phyloP scores from a whole-genome alignment of 2,113 vertebrate genomes.

The Myotis lucifugus region DNA sequence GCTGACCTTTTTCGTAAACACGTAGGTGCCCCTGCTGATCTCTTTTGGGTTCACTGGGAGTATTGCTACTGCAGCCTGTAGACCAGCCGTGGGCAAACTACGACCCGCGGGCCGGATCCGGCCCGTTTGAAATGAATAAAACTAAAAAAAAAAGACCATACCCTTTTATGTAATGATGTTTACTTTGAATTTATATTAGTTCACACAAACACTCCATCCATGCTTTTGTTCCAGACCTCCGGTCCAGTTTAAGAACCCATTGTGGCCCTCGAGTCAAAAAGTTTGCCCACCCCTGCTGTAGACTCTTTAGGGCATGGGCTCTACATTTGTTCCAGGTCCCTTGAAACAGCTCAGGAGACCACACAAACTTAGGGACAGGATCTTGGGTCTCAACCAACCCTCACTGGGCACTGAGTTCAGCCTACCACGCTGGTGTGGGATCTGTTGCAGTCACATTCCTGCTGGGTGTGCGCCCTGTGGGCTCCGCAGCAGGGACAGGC shows the following conservation, averaged over 20 bases:
- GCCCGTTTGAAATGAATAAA: too few relatives aligned
- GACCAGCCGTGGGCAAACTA: too few relatives aligned
- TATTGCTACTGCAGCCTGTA: not conserved
- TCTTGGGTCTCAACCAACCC: not conserved
- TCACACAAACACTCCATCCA: too few relatives aligned
- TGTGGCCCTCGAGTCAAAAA: too few relatives aligned
- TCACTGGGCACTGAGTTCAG: not conserved
- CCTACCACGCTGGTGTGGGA: not conserved
- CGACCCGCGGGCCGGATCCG: too few relatives aligned
- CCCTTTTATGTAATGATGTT: too few relatives aligned
- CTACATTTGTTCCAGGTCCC: not conserved
- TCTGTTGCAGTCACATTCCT: not conserved
- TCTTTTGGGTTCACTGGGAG: not conserved
- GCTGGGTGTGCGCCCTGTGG: not conserved
- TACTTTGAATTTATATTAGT: too few relatives aligned
- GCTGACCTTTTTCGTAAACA: constrained; percentile 98
- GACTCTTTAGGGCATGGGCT: not conserved
- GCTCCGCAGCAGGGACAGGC: not conserved
- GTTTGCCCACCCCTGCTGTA: too few relatives aligned
- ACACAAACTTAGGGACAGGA: not conserved
- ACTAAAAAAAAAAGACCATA: too few relatives aligned
- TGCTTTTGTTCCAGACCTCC: too few relatives aligned
- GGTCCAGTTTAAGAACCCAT: too few relatives aligned
- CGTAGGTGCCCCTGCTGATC: constrained; percentile 81
- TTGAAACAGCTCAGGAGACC: not conserved